A percentile compares a stretch with the other conserved stretches of the same genome.
Evolutionary conservation across 2,888 invertebrate species (phyloP).

Genomic region (Thecocarcelia acutangulata): DNA sequence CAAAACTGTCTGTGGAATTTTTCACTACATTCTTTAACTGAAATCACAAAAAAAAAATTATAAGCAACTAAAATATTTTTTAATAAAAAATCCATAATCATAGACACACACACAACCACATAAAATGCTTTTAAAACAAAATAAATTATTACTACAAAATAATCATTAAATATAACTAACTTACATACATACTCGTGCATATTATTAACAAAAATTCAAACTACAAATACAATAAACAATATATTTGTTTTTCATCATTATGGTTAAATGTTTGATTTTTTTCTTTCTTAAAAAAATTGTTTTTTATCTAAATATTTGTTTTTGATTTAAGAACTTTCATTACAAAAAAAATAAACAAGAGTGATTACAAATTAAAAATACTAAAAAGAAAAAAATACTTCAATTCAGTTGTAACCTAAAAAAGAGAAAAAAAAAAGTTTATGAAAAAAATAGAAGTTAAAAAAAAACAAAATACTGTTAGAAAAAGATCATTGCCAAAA

Average conservation of each 20-base stretch:
- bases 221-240: conserved; percentile 53
- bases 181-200: conserved; percentile 6
- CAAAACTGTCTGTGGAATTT: conserved; percentile 15
- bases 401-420: conserved; percentile 62
- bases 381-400: conserved; percentile 62
- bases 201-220: conserved; percentile 38
- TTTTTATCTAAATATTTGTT: conserved; percentile 11
- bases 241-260: conserved; percentile 37
- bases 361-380: conserved; percentile 70
- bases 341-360: conserved; percentile 67
- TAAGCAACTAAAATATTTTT: conserved; percentile 40
- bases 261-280: too few species aligned
- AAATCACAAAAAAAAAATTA: conserved; percentile 13
- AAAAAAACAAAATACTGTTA: conserved; percentile 73
- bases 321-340: conserved; percentile 52
- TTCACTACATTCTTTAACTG: neutral
- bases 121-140: conserved; percentile 45
- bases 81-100: neutral
- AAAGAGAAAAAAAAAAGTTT: conserved; percentile 19
- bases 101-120: conserved; percentile 2
- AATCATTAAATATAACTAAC: conserved; percentile 26
- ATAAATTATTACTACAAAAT: conserved; percentile 26
- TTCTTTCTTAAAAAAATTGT: too few species aligned
- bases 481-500: conserved; percentile 81
- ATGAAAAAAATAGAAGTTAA: conserved; percentile 44